phyloP scores from a whole-genome alignment of 2,888 invertebrate genomes.

The Agrilus mali region DNA sequence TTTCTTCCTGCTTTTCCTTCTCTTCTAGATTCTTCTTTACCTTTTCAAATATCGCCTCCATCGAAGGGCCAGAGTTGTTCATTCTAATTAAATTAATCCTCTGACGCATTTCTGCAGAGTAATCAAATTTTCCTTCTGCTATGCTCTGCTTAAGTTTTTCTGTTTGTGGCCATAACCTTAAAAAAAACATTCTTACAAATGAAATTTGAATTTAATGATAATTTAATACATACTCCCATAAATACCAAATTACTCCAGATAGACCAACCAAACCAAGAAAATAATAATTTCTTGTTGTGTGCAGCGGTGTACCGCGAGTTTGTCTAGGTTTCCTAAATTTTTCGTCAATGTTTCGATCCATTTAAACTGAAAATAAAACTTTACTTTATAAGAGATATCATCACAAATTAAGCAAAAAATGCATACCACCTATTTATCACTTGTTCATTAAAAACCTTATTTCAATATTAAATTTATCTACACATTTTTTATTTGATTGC shows the following conservation, averaged over 20 bases:
- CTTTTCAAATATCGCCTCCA: conserved; percentile 11
- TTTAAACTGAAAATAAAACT: not conserved
- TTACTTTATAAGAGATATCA: no score
- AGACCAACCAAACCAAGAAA: conserved; percentile 36
- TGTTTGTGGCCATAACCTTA: conserved; percentile 21
- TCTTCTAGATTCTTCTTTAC: conserved; percentile 16
- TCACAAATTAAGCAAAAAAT: no score
- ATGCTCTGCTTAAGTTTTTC: conserved; percentile 17
- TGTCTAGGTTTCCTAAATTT: conserved; percentile 48
- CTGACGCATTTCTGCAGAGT: conserved; percentile 16
- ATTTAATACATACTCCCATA: conserved; percentile 39
- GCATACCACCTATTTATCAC: no score
- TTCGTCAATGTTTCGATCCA: conserved; percentile 27
- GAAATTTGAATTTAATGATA: not conserved
- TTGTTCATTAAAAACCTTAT: no score
- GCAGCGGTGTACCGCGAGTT: conserved; percentile 52
- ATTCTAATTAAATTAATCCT: conserved; percentile 11
- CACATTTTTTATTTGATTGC: no score
- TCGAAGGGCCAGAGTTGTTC: conserved; percentile 9
- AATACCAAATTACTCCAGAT: conserved; percentile 32
- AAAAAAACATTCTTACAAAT: conserved; percentile 8
- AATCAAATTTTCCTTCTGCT: conserved; percentile 20
- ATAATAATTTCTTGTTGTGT: conserved; percentile 40
- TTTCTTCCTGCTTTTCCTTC: conserved; percentile 19
- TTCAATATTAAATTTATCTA: no score